Evolutionary conservation across 2,888 invertebrate species (phyloP).

Genomic region (Mythimna loreyi): DNA sequence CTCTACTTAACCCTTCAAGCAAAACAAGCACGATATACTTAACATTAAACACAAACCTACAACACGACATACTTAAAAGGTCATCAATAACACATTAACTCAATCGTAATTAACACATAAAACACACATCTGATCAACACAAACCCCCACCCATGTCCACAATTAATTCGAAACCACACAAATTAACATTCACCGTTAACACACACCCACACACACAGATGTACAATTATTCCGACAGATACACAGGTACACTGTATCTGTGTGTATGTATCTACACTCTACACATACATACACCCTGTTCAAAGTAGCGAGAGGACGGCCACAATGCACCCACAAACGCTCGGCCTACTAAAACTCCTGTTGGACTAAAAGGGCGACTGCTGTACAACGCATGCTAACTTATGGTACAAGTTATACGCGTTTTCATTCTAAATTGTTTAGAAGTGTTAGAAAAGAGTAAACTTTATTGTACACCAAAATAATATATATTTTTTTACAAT

Average conservation of each 20-base stretch:
- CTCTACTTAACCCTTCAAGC: background rate
- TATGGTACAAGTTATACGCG: slow-evolving; percentile 58
- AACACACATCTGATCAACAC: slow-evolving; percentile 6
- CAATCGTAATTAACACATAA: background rate
- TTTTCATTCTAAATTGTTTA: background rate
- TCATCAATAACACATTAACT: background rate
- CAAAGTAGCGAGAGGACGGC: slow-evolving; percentile 41
- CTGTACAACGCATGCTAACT: slow-evolving; percentile 58
- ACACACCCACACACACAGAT: background rate
- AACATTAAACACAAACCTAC: too few species aligned
- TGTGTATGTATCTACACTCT: too few species aligned
- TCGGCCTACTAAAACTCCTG: slow-evolving; percentile 72
- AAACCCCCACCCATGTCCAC: background rate
- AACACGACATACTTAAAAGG: background rate
- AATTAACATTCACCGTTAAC: slow-evolving; percentile 37
- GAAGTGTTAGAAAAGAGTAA: background rate
- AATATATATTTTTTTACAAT: too few species aligned
- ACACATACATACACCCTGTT: background rate
- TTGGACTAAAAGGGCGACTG: slow-evolving; percentile 73
- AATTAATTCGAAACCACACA: slow-evolving; percentile 38
- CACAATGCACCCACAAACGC: slow-evolving; percentile 60
- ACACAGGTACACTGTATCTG: too few species aligned
- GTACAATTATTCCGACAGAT: too few species aligned
- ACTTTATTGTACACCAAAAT: too few species aligned
- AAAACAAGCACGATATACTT: too few species aligned